These are phyloP conservation scores for Chymomyza caudatula DNA, from an alignment of 2,888 invertebrate genomes.

Conservation along the genomic window DNA sequence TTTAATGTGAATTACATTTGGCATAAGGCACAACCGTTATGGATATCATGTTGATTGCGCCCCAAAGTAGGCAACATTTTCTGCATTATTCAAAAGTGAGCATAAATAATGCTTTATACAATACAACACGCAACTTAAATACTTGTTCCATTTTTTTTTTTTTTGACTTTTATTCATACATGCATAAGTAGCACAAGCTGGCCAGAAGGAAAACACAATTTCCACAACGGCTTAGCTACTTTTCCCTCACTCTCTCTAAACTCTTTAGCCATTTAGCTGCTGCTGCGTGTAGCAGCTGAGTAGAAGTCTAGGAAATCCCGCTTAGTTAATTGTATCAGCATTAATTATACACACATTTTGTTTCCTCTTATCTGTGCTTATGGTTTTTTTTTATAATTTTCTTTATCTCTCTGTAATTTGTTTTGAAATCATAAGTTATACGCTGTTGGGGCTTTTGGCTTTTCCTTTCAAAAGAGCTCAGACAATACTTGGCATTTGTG, in stretches of 20 bases:
- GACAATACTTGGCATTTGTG: too few species aligned
- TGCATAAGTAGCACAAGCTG: background rate
- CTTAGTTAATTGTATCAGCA: background rate
- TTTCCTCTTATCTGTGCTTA: background rate
- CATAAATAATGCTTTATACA: background rate
- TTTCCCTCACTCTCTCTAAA: background rate
- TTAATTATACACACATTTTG: background rate
- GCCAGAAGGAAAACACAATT: background rate
- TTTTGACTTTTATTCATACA: background rate
- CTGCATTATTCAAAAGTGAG: background rate
- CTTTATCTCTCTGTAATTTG: background rate
- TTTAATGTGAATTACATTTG: slow-evolving; percentile 11
- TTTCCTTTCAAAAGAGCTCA: too few species aligned
- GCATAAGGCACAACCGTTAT: background rate
- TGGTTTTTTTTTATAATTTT: background rate
- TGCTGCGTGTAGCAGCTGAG: background rate
- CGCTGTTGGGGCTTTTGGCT: too few species aligned
- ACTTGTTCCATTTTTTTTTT: too few species aligned
- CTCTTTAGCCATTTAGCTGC: background rate
- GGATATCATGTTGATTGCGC: background rate
- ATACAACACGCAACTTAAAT: background rate
- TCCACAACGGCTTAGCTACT: background rate
- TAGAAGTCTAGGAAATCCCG: background rate
- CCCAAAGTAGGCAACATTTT: background rate
- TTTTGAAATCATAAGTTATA: background rate